phyloP scores from a whole-genome alignment of 2,113 vertebrate species.

The Piliocolobus tephrosceles region DNA sequence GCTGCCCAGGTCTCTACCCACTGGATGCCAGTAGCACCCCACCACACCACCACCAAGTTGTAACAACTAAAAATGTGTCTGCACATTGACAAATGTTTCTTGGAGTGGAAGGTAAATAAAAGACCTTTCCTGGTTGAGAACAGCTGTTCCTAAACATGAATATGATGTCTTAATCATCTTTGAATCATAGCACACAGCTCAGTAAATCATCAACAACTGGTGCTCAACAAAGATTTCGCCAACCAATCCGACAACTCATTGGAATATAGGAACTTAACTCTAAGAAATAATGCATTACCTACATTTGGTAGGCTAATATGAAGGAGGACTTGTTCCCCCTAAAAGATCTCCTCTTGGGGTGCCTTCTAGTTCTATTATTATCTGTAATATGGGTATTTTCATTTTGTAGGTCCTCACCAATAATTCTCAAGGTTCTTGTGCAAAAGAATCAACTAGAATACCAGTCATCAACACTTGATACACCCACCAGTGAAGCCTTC shows the following conservation, averaged over 20 bases:
- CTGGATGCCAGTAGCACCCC: neutral
- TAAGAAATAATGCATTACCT: neutral
- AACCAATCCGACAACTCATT: neutral
- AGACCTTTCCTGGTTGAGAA: neutral
- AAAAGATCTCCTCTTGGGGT: neutral
- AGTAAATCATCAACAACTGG: neutral
- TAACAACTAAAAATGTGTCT: neutral
- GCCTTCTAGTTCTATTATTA: neutral
- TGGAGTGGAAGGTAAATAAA: neutral
- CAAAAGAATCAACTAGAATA: neutral
- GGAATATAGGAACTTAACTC: neutral
- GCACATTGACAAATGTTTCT: neutral
- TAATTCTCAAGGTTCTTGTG: neutral
- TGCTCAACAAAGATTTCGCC: neutral
- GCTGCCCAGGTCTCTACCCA: neutral
- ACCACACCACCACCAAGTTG: neutral
- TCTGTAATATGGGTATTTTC: neutral
- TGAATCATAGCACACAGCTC: neutral
- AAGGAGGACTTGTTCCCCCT: neutral
- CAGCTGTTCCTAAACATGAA: neutral
- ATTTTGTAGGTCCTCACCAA: neutral
- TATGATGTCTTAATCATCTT: neutral
- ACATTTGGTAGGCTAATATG: neutral
- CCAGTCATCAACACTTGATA: neutral
- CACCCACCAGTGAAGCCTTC: neutral